phyloP scores from a whole-genome alignment of 2,888 invertebrate genomes.

The Epirrhoe tristata region DNA sequence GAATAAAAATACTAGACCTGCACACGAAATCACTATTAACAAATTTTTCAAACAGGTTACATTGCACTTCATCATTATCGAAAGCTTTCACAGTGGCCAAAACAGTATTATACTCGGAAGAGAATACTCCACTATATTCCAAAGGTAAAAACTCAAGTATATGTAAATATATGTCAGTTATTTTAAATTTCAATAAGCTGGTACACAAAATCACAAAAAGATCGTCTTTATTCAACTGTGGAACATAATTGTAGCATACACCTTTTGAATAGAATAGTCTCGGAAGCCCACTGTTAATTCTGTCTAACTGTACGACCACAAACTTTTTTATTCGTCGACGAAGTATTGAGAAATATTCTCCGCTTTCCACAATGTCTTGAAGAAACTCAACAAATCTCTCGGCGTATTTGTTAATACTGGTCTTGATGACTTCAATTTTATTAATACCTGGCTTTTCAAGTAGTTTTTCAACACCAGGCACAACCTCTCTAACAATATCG shows the following conservation, averaged over 20 bases:
- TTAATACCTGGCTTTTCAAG: slow-evolving; percentile 1
- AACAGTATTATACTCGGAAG: slow-evolving; percentile 19
- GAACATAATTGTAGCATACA: neutral
- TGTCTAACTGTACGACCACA: slow-evolving; percentile 6
- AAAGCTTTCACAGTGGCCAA: slow-evolving; percentile 21
- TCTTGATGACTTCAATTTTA: slow-evolving; percentile 6
- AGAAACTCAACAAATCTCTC: slow-evolving; percentile 24
- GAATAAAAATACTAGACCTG: neutral
- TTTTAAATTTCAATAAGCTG: slow-evolving; percentile 23
- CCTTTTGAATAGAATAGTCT: too few species aligned
- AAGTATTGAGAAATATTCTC: slow-evolving; percentile 28
- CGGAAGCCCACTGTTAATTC: neutral
- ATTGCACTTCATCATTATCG: slow-evolving; percentile 29
- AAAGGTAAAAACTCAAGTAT: slow-evolving; percentile 29
- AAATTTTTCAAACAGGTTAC: slow-evolving; percentile 33
- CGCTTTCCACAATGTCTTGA: slow-evolving; percentile 18
- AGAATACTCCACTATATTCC: slow-evolving; percentile 13
- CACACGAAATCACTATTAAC: slow-evolving; percentile 27
- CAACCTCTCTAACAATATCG: slow-evolving; percentile 23
- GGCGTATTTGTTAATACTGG: slow-evolving; percentile 14
- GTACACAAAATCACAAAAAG: slow-evolving; percentile 9
- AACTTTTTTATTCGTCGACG: slow-evolving; percentile 9
- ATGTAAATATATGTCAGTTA: slow-evolving; percentile 25
- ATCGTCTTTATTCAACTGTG: slow-evolving; percentile 3
- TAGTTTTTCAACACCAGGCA: slow-evolving; percentile 8